Base-by-base conservation (phyloP, 1,140 invertebrate species). In the Anadara kagoshimensis region DNA sequence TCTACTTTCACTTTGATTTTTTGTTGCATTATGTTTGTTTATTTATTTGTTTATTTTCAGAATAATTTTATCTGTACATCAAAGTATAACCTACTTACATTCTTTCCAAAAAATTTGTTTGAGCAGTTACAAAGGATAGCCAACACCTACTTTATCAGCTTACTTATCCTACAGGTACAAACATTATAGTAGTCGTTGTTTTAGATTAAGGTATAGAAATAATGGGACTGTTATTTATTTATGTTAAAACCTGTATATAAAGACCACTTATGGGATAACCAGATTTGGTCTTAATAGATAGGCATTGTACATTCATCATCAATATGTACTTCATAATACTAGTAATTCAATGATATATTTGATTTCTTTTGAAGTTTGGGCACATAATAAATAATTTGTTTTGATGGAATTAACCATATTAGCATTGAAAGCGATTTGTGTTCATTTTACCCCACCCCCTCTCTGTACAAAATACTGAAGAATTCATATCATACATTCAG, bases 61-160 rank as follows among this genome's bases (percentile, higher is more conserved):
- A 98, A 97, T 91, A 99, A 99, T 91, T 98, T 96, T 92, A 99
- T 99, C 90, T 81, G 79, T 54, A 99, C 98, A 84, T 98, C 97
- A 7, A 99, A 99, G 91, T 99, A 99, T 89, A 98, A 95, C 11
- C 84, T 96, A 41, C 90, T 99, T 51, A 97, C 94, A 81, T 99
- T 99, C 90, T 91, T 99, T 81, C 97, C 97, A 24, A 97, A 98
- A 89, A 99, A 99, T 90, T 89, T 99, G 59, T 93, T 99, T 85
- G 98, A 99, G 90, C 98, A 99, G 90, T 99, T 99, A 90, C 96
- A 97, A 90, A 93, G 97, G 73, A 94, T 98, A 82, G 97, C 98
- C 64, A 99, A 99, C 92, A 91, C 98, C 67, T 99, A 99, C 90
- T 99, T 99, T 90, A 94, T 99, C 83, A 95, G 97, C 85, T 97